Percentiles rank a stretch among this genome's conserved stretches.
These are phyloP conservation scores for Megalonaias nervosa DNA, from an alignment of 1,140 invertebrate species.

Conservation along the genomic window DNA sequence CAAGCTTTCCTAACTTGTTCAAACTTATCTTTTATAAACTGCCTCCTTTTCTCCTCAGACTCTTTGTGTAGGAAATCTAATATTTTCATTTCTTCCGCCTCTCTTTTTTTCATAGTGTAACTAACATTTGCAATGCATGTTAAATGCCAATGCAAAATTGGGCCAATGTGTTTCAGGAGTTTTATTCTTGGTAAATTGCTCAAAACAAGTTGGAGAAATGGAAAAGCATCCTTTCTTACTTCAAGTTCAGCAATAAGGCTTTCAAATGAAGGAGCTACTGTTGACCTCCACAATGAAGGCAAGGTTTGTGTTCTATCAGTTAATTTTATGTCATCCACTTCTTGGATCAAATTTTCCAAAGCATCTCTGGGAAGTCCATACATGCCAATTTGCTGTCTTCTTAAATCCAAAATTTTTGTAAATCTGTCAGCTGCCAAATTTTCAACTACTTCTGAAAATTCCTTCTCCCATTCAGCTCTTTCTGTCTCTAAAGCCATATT, in stretches of 20 bases:
- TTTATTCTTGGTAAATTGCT: neutral
- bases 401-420: neutral
- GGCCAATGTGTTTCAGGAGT: conserved; percentile 8
- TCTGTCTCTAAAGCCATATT: too few relatives aligned
- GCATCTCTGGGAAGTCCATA: conserved; percentile 1
- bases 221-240: neutral
- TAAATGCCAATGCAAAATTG: conserved; percentile 24
- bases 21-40: conserved; percentile 1
- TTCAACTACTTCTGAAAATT: conserved; percentile 7
- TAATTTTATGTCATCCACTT: neutral
- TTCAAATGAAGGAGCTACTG: neutral
- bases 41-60: neutral
- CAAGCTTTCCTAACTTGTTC: conserved; percentile 7
- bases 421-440: neutral
- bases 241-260: conserved; percentile 6
- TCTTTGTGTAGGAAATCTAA: neutral
- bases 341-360: conserved; percentile 8
- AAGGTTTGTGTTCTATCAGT: neutral
- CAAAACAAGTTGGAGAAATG: neutral
- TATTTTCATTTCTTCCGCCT: conserved; percentile 11
- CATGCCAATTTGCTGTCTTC: neutral
- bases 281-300: conserved; percentile 3
- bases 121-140: conserved; percentile 2
- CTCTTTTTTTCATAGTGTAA: conserved; percentile 13
- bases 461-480: neutral